Base-by-base conservation (phyloP, 2,797 vertebrate genomes). In the Pristis pectinata region DNA sequence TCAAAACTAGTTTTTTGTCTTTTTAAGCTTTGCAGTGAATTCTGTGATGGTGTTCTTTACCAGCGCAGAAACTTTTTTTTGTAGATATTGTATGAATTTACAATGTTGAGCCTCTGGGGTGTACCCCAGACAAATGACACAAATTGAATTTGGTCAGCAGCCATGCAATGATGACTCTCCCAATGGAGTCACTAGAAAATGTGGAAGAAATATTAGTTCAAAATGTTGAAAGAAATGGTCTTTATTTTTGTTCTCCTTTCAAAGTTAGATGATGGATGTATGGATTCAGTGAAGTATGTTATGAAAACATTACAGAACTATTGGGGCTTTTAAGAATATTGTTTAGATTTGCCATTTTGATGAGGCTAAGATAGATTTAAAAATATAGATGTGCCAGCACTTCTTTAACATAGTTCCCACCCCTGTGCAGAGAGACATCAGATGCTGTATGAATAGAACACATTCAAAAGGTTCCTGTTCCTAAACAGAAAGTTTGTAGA, bases 261-360 rank as follows among this genome's bases (percentile, higher is more conserved):
- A 64, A 91, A 91, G 15, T 37, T 9, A 91, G 37, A 37, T 91
- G 85, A 89, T 89, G 13, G 34, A 59, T 59, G 53, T 56, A 56
- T 37, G n/a, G 53, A 91, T 64, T 91, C 87, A 64, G 7, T 91
- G 87, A 91, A 91, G 87, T 37, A 91, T 91, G 17, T 64, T 64
- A 64, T 64, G 59, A 64, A 91, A 91, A 22, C 34, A 37, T 91
- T 64, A 61, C 17, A 64, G 15, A 37, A 64, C 34, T 37, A 37
- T 41, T 22, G 59, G 56, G 56, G 59, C n/a, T 41, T 91, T 89
- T n/a, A 61, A 89, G 56, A 37, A 59, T 61, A 19, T 64, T 37
- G n/a, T 91, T 91, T 64, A 22, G 59, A 19, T 59, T 64, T 91
- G 34, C 22, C 59, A 64, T 89, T n/a, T 41, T 91, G 56, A 91